These are phyloP conservation scores for Petrophora chlorosata DNA, from an alignment of 2,888 invertebrate species.

Conservation along the genomic window DNA sequence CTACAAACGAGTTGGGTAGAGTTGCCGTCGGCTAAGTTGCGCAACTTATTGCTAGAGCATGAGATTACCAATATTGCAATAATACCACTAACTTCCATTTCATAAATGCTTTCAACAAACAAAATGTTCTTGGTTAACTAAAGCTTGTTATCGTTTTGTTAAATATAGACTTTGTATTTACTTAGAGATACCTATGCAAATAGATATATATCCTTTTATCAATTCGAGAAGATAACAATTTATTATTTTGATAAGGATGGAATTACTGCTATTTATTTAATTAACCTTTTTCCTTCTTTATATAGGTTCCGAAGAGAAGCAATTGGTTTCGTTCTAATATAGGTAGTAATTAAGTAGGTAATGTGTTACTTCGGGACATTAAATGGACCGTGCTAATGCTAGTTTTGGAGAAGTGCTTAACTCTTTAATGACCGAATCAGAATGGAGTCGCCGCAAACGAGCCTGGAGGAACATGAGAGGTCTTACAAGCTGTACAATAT, in stretches of 20 bases:
- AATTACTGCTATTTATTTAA: no score
- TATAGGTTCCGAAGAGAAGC: no score
- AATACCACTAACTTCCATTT: conserved; percentile 8
- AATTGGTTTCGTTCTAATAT: no score
- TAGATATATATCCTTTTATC: no score
- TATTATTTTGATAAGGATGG: no score
- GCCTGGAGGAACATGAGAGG: conserved; percentile 67
- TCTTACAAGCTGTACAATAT: conserved; percentile 73
- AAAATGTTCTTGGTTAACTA: no score
- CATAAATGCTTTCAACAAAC: conserved; percentile 5
- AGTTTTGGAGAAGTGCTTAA: conserved; percentile 43
- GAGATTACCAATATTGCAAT: conserved; percentile 19
- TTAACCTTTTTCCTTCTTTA: no score
- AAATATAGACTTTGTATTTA: no score
- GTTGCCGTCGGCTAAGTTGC: conserved; percentile 44
- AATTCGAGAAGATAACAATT: no score
- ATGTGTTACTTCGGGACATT: conserved; percentile 11
- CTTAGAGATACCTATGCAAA: no score
- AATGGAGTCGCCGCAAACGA: conserved; percentile 69
- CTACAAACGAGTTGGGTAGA: conserved; percentile 33
- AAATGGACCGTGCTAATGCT: conserved; percentile 64
- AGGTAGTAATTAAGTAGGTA: neutral
- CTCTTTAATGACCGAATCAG: conserved; percentile 56
- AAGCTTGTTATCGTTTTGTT: no score
- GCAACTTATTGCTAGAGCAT: conserved; percentile 32